These are phyloP conservation scores for Syndactyla subalaris DNA, from an alignment of 2,797 vertebrate genomes.

Conservation along the genomic window DNA sequence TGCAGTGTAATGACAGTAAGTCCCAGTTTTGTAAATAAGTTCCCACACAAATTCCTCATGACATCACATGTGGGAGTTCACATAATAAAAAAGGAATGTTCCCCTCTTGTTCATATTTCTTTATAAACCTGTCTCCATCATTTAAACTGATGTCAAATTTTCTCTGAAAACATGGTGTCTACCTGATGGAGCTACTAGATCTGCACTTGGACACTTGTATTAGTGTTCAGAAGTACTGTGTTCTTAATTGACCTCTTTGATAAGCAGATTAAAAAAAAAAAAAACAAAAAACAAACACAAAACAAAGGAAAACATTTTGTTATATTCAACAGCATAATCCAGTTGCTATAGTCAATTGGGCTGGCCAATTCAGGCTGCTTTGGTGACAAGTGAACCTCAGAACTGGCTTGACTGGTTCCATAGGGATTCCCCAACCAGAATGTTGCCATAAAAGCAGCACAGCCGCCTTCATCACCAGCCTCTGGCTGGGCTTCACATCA, in stretches of 20 bases:
- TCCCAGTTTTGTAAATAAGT: conserved; percentile 71
- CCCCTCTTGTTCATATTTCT: neutral
- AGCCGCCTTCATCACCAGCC: neutral
- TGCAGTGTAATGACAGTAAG: conserved; percentile 39
- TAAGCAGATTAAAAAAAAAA: neutral
- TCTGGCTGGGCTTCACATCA: neutral
- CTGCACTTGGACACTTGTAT: neutral
- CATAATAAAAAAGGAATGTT: conserved; percentile 76
- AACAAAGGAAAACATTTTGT: neutral
- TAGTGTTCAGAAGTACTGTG: neutral
- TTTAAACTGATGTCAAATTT: neutral
- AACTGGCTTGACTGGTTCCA: neutral
- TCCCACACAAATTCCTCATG: conserved; percentile 80
- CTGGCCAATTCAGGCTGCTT: neutral
- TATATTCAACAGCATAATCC: neutral
- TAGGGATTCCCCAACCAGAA: neutral
- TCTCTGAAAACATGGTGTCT: neutral
- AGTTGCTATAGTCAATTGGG: neutral
- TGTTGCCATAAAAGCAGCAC: neutral
- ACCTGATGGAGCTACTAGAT: neutral
- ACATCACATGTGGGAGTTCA: conserved; percentile 66
- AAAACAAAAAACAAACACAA: too few species aligned
- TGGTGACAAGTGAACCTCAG: neutral
- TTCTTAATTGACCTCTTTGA: neutral
- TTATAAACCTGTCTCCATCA: neutral